Evolutionary conservation across 2,888 invertebrate genomes (phyloP).

Genomic region (Sussaba pulchella): DNA sequence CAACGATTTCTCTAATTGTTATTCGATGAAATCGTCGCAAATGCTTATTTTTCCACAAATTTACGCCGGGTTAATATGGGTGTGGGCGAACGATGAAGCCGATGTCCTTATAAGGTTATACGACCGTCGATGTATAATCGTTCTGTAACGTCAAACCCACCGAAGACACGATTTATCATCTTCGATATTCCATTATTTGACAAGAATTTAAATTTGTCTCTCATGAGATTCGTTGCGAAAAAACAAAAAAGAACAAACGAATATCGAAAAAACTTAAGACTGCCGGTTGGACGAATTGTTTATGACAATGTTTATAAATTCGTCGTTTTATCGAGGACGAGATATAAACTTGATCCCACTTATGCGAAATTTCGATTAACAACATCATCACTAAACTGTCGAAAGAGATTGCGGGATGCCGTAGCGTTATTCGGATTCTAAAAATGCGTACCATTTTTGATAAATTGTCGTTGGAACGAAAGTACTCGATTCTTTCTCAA

Average conservation of each 20-base stretch:
- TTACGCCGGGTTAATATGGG: slow-evolving; percentile 52
- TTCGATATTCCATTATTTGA: background rate
- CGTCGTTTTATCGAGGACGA: slow-evolving; percentile 37
- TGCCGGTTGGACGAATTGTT: slow-evolving; percentile 63
- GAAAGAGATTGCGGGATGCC: slow-evolving; percentile 38
- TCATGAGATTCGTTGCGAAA: background rate
- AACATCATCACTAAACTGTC: slow-evolving; percentile 2
- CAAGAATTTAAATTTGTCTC: background rate
- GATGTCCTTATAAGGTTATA: slow-evolving; percentile 76
- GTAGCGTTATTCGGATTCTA: slow-evolving; percentile 34
- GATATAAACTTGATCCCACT: slow-evolving; percentile 40
- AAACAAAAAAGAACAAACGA: slow-evolving; percentile 19
- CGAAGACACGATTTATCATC: background rate
- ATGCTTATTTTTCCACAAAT: too few species aligned
- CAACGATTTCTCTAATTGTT: too few species aligned
- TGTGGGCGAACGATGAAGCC: slow-evolving; percentile 67
- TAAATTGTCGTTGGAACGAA: slow-evolving; percentile 39
- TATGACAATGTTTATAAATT: slow-evolving; percentile 54
- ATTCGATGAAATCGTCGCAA: too few species aligned
- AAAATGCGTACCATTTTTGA: slow-evolving; percentile 63
- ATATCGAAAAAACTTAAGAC: background rate
- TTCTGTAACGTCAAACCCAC: slow-evolving; percentile 35
- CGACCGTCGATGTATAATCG: slow-evolving; percentile 26
- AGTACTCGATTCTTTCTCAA: slow-evolving; percentile 49
- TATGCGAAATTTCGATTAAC: slow-evolving; percentile 22